Percentiles rank a stretch among this genome's conserved stretches.
phyloP scores from a whole-genome alignment of 2,888 invertebrate genomes.

The Folsomia candida region DNA sequence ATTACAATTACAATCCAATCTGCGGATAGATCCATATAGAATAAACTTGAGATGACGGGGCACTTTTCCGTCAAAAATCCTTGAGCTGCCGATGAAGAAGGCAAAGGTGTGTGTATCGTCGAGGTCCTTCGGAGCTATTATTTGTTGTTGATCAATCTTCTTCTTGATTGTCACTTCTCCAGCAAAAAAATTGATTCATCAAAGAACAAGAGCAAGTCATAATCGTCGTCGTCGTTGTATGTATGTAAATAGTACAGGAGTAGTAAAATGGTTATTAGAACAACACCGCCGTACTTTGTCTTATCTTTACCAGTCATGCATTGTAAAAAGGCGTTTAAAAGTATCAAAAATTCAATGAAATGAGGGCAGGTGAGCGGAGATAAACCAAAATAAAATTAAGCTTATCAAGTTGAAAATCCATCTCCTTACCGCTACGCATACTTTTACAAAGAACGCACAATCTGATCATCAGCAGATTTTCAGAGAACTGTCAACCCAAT shows the following conservation, averaged over 20 bases:
- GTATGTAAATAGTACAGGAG: neutral
- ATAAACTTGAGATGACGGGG: constrained; percentile 32
- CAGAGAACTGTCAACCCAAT: neutral
- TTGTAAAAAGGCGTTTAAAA: too few relatives aligned
- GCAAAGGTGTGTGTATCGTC: neutral
- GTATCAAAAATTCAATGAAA: neutral
- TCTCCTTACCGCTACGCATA: neutral
- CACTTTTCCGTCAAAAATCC: constrained; percentile 22
- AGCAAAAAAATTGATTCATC: neutral
- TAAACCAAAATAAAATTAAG: neutral
- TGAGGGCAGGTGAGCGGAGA: neutral
- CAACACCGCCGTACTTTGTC: too few relatives aligned
- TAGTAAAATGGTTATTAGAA: neutral
- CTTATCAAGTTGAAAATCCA: neutral
- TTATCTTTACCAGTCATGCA: too few relatives aligned
- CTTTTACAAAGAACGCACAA: too few relatives aligned
- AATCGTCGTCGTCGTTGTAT: too few relatives aligned
- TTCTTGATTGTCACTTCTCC: neutral
- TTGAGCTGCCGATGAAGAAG: neutral
- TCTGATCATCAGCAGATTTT: neutral
- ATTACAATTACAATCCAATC: constrained; percentile 40
- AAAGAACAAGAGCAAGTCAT: neutral
- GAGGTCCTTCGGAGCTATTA: neutral
- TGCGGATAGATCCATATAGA: constrained; percentile 11
- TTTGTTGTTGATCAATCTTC: constrained; percentile 1